These are phyloP conservation scores for Panagrolaimus sp. DNA, from an alignment of 1,140 invertebrate genomes.

Conservation along the genomic window DNA sequence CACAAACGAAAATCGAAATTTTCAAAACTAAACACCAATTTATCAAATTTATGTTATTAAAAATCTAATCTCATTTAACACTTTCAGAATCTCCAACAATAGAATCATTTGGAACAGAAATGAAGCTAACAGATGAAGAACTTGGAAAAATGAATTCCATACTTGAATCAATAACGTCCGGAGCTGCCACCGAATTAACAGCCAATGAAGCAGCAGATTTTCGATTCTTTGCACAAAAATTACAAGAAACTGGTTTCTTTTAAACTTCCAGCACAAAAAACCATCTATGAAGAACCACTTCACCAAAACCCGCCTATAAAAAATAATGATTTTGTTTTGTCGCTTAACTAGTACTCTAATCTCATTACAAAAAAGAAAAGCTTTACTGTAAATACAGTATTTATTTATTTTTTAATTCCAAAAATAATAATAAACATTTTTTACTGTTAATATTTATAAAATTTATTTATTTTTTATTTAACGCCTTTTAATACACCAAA, in stretches of 20 bases:
- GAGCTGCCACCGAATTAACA: conserved; percentile 83
- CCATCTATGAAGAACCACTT: background rate
- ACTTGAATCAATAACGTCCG: conserved; percentile 91
- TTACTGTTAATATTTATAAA: too few species aligned
- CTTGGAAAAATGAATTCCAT: conserved; percentile 83
- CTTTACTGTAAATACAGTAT: too few species aligned
- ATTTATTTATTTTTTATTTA: too few species aligned
- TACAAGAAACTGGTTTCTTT: conserved; percentile 89
- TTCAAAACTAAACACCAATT: too few species aligned
- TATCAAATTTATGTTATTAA: background rate
- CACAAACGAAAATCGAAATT: too few species aligned
- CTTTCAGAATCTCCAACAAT: conserved; percentile 86
- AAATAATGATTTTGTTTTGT: background rate
- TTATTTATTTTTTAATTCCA: too few species aligned
- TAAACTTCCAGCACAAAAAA: conserved; percentile 26
- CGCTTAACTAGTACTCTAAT: too few species aligned
- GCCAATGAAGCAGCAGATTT: conserved; percentile 88
- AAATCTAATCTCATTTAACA: background rate
- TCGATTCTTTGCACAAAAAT: conserved; percentile 90
- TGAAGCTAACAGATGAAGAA: conserved; percentile 78
- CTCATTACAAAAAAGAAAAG: too few species aligned
- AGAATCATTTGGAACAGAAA: conserved; percentile 79
- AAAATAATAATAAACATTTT: too few species aligned
- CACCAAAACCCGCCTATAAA: background rate
- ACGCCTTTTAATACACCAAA: too few species aligned